phyloP scores from a whole-genome alignment of 2,888 invertebrate species.

The Willowsia nigromaculata region DNA sequence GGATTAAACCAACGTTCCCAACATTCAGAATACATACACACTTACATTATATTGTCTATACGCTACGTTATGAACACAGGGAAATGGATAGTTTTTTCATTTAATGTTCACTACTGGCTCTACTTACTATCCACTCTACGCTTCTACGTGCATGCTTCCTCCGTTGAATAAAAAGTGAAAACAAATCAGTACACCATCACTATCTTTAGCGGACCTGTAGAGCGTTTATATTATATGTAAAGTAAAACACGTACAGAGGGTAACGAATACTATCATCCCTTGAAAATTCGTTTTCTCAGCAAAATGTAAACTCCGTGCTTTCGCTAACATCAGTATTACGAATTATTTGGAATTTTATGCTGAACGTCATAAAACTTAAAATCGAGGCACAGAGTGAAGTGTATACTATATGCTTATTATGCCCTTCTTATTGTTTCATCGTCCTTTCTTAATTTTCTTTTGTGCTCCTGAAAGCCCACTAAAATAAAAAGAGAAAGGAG shows the following conservation, averaged over 20 bases:
- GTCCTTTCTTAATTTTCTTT: constrained; percentile 18
- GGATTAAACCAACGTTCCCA: too few species aligned
- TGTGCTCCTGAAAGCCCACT: background rate
- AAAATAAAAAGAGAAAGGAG: background rate
- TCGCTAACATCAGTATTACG: background rate
- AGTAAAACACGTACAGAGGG: background rate
- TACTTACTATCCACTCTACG: background rate
- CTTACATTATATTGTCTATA: too few species aligned
- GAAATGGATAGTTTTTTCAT: constrained; percentile 13
- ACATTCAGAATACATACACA: too few species aligned
- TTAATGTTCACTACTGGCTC: background rate
- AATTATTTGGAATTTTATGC: constrained; percentile 34
- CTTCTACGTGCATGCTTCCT: background rate
- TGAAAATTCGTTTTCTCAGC: background rate
- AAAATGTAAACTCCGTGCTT: background rate
- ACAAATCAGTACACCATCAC: constrained; percentile 8
- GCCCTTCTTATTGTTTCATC: too few species aligned
- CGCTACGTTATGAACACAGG: too few species aligned
- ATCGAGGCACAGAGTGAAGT: background rate
- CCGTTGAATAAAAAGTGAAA: constrained; percentile 34
- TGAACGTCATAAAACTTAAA: background rate
- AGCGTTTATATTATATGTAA: background rate
- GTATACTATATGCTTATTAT: background rate
- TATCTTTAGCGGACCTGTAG: constrained; percentile 3
- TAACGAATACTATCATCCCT: background rate